Conservation (phyloP, 2,113 vertebrate genomes). For the Erythrocercus mccallii region DNA sequence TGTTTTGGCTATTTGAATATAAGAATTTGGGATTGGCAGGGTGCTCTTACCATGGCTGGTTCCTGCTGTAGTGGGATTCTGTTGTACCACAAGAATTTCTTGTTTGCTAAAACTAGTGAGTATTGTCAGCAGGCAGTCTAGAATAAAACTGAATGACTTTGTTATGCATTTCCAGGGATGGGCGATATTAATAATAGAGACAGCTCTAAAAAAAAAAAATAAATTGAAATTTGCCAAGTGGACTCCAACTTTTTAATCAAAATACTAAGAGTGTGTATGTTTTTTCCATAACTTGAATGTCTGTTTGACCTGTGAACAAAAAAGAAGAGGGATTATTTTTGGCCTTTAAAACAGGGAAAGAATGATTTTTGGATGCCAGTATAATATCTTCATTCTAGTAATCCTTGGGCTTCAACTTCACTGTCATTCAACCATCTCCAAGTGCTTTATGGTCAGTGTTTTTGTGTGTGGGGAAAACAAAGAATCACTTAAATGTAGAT, state of each 20-base stretch:
- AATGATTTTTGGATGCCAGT: not conserved
- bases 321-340: not conserved
- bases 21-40: not conserved
- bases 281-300: not conserved
- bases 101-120: not conserved
- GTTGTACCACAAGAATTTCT: not conserved
- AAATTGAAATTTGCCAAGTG: not conserved
- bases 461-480: not conserved
- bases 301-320: not conserved
- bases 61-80: not conserved
- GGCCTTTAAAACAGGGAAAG: not conserved
- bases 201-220: not conserved
- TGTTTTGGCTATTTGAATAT: not conserved
- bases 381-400: not conserved
- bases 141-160: not conserved
- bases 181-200: not conserved
- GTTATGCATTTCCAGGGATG: not conserved
- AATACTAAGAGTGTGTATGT: not conserved
- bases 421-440: not conserved
- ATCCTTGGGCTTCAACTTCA: not conserved
- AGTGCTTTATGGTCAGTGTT: not conserved
- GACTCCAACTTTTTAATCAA: not conserved
- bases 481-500: not conserved
- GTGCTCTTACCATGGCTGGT: not conserved
- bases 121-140: not conserved